Conservation (phyloP, 1,140 invertebrate species). For the Euglossa dilemma region DNA sequence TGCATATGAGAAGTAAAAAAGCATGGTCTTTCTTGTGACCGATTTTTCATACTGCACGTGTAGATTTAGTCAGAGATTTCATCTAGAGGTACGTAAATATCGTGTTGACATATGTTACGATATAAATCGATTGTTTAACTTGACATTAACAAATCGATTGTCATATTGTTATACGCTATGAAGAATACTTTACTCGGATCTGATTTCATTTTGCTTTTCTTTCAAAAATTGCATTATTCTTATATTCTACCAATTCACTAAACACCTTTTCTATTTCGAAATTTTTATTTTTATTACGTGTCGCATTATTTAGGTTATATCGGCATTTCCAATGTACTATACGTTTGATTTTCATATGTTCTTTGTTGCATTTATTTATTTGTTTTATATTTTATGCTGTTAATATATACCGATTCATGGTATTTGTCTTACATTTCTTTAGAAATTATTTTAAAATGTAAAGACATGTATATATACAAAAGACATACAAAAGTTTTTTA, state of each 20-base stretch:
- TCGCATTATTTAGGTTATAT: not conserved
- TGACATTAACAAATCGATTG: not conserved
- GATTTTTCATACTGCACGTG: not conserved
- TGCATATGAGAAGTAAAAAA: conserved; percentile 37
- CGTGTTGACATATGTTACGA: not conserved
- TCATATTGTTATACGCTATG: not conserved
- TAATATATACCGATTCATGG: too few species aligned
- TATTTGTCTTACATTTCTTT: too few species aligned
- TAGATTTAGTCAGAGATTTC: not conserved
- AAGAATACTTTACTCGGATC: not conserved
- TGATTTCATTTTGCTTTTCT: not conserved
- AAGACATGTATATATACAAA: too few species aligned
- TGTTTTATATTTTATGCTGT: too few species aligned
- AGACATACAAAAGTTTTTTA: too few species aligned
- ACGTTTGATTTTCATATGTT: not conserved
- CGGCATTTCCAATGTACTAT: not conserved
- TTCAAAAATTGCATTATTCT: not conserved
- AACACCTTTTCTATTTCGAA: not conserved
- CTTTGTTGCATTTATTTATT: too few species aligned
- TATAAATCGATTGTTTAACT: not conserved
- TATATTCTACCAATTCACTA: not conserved
- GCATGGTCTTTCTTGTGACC: not conserved
- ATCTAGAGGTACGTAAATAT: conserved; percentile 11
- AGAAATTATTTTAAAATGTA: too few species aligned
- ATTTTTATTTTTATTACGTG: not conserved